Percentiles rank a stretch among this genome's conserved stretches.
Evolutionary conservation across 2,113 vertebrate genomes (phyloP).

Genomic region (Nyctibius bracteatus): DNA sequence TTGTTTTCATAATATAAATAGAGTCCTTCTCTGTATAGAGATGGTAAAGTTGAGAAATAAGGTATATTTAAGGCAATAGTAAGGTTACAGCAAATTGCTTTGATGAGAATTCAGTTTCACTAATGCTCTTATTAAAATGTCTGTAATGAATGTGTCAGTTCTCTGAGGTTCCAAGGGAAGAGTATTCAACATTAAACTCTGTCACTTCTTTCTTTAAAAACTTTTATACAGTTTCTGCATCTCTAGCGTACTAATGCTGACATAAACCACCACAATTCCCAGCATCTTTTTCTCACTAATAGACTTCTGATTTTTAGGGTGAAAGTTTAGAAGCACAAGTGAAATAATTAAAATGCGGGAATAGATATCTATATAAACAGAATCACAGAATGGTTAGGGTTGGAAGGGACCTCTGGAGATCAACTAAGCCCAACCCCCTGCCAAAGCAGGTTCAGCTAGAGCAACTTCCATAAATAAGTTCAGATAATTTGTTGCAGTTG

Average conservation of each 20-base stretch:
- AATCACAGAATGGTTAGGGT: too few relatives aligned
- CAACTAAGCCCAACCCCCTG: too few relatives aligned
- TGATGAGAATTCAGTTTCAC: neutral
- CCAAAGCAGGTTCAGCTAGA: too few relatives aligned
- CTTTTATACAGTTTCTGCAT: neutral
- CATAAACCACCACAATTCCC: neutral
- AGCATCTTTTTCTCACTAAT: neutral
- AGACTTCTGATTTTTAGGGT: neutral
- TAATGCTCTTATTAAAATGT: neutral
- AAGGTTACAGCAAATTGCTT: neutral
- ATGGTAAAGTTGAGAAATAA: neutral
- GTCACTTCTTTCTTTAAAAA: neutral
- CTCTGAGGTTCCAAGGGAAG: neutral
- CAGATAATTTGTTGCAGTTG: neutral
- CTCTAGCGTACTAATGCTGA: neutral
- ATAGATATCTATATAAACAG: neutral
- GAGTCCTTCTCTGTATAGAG: neutral
- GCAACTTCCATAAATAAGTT: neutral
- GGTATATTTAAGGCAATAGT: neutral
- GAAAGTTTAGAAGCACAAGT: neutral
- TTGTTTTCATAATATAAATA: neutral
- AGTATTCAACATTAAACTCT: neutral
- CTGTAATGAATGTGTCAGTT: neutral
- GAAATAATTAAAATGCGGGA: neutral
- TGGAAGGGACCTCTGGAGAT: too few relatives aligned